Percentiles rank a stretch among this genome's conserved stretches.
phyloP scores from a whole-genome alignment of 2,113 vertebrate species.

The Corythaixoides concolor region DNA sequence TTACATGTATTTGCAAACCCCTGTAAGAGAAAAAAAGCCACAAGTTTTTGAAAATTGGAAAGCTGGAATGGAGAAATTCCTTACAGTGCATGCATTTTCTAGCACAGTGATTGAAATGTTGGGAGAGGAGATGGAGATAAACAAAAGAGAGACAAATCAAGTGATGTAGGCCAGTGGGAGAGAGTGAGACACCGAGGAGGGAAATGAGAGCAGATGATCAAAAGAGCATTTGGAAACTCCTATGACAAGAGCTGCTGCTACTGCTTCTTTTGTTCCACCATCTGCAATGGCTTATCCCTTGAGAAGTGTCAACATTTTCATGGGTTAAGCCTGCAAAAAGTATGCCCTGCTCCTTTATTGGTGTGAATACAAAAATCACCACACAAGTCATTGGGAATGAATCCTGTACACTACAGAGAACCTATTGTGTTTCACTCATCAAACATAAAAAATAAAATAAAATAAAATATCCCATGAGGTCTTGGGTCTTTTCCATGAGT shows the following conservation, averaged over 20 bases:
- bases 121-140: neutral
- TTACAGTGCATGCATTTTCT: neutral
- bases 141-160: neutral
- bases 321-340: neutral
- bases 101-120: neutral
- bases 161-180: neutral
- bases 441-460: neutral
- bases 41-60: neutral
- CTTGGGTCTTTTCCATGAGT: neutral
- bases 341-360: neutral
- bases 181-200: neutral
- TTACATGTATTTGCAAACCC: neutral
- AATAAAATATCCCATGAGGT: neutral
- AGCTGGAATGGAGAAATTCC: neutral
- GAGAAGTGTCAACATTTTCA: neutral
- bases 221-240: neutral
- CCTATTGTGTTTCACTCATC: neutral
- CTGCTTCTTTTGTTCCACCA: neutral
- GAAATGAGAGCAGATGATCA: neutral
- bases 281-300: neutral
- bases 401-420: neutral
- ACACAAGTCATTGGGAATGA: neutral
- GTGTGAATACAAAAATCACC: neutral
- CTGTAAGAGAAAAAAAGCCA: neutral
- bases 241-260: neutral